Conservation (phyloP, 2,113 vertebrate genomes). For the Natator depressus region DNA sequence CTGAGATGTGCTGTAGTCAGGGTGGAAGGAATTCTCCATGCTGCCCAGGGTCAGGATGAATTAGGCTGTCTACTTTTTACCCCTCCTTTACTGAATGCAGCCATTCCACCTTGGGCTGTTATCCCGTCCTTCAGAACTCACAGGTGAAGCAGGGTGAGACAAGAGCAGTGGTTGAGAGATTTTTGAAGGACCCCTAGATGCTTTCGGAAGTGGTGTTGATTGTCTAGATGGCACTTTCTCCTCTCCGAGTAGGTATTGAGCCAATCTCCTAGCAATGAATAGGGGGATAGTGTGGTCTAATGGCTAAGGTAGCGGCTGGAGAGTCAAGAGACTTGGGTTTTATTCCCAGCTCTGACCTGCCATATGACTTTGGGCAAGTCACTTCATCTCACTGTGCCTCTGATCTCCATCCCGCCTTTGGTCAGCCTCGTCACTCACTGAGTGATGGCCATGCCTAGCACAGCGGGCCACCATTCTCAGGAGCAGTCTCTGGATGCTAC, state of each 20-base stretch:
- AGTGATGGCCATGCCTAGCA: neutral
- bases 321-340: neutral
- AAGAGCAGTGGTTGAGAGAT: accelerated
- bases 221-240: neutral
- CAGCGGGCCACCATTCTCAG: neutral
- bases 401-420: neutral
- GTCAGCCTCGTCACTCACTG: neutral
- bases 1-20: neutral
- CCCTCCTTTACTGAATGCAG: neutral
- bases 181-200: accelerated
- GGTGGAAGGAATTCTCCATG: neutral
- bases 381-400: neutral
- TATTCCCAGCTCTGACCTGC: neutral
- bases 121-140: neutral
- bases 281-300: neutral
- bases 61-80: neutral
- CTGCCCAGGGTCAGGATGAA: neutral
- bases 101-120: neutral
- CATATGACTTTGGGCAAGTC: neutral
- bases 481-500: neutral
- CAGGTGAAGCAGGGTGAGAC: neutral
- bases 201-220: neutral
- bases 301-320: neutral
- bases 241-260: neutral
- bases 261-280: neutral